A percentile compares a stretch with the other conserved stretches of the same genome.
These are phyloP conservation scores for Porites lobata DNA, from an alignment of 92 coral and sea anemone genomes.

Conservation along the genomic window DNA sequence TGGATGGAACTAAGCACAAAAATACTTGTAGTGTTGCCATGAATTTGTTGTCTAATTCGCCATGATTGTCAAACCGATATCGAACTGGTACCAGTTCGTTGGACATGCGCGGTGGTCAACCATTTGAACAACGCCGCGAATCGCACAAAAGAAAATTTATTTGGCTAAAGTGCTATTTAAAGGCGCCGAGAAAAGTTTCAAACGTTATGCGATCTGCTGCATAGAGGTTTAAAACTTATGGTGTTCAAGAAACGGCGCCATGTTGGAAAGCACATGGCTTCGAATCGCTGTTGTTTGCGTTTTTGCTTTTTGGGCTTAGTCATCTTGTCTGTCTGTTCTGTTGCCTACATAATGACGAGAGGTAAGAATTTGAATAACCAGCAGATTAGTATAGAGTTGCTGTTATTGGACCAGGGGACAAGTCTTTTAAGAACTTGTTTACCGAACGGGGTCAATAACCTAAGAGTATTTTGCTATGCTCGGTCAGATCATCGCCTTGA, in stretches of 20 bases:
- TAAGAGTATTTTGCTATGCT: background rate
- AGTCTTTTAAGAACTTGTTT: background rate
- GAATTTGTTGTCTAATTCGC: background rate
- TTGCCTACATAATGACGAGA: conserved; percentile 54
- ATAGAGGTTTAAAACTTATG: conserved; percentile 6
- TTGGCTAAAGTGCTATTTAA: background rate
- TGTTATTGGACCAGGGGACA: background rate
- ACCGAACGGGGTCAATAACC: conserved; percentile 1
- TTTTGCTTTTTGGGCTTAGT: conserved; percentile 55
- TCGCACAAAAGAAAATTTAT: conserved; percentile 1
- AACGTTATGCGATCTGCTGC: background rate
- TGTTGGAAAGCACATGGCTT: conserved; percentile 48
- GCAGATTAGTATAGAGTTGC: background rate
- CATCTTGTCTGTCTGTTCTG: conserved; percentile 49
- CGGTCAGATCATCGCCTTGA: background rate
- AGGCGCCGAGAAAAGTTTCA: background rate
- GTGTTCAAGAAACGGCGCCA: conserved; percentile 3
- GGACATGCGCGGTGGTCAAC: conserved; percentile 13
- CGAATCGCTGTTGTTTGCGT: conserved; percentile 62
- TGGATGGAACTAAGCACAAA: too few species aligned
- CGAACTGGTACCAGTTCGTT: conserved; percentile 9
- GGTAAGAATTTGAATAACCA: conserved; percentile 35
- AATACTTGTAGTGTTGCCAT: too few species aligned
- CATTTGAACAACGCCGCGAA: background rate
- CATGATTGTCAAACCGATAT: background rate